Evolutionary conservation across 2,797 vertebrate genomes (phyloP), one percentile per base, ranked within the genome.

Genomic region (Gobio occitaniae): DNA sequence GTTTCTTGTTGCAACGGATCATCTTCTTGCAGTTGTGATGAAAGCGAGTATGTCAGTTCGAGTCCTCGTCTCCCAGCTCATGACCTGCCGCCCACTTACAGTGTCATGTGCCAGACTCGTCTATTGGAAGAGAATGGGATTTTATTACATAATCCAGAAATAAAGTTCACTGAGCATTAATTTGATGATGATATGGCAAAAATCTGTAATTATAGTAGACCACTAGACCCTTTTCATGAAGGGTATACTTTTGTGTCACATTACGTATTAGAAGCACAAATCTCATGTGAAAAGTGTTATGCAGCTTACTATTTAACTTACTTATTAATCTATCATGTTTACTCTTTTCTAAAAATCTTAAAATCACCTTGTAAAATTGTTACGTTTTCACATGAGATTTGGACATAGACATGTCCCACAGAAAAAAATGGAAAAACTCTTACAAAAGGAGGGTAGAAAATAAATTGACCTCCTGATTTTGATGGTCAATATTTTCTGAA

Each of bases 1-100:
- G 72, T 80, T 86, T 61, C 66, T 77, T 85, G 87, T 86, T 88
- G 74, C 70, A 86, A 71, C 66, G 74, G 80, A 87, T 91, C 85
- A 84, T 86, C 78, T 75, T 87, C 74, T 82, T 54, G 71, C 36
- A 71, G 81, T 70, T 77, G 61, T 87, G 88, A 90, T 89, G 80
- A 88, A 90, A 89, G 82, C 15, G 68, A 85, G 74, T 38, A 48
- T 63, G 84, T 88, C 89, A 65, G 50, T 72, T 83, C 41, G 59
- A 88, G 81, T 88, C 59, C 61, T n/a, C 48, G 44, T 85, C 78
- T 88, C 77, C 69, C 6, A 38, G 81, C 86, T 78, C 66, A 8
- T 25, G 63, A 70, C 74, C 63, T 82, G 80, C 50, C 69, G 48
- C 83, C 84, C 84, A 87, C 86, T 76, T 86, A 84, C 72, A 70